Conservation (phyloP, 1,140 invertebrate genomes). For the Brachionus asplanchnoidis region DNA sequence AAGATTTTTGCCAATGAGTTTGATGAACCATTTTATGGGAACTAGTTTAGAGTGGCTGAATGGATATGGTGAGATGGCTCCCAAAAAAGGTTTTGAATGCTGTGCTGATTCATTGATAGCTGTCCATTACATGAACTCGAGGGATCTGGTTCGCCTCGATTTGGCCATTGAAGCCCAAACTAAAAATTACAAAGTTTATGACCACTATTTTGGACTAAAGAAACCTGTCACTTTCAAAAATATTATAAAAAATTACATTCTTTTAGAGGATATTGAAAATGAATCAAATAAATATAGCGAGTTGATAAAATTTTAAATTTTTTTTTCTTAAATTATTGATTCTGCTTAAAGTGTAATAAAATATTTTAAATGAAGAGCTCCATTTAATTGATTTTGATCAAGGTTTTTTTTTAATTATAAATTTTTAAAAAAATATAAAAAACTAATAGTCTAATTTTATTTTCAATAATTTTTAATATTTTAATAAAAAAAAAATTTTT, state of each 20-base stretch:
- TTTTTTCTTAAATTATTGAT: neutral
- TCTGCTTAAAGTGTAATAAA: neutral
- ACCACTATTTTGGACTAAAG: neutral
- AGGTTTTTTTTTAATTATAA: too few species aligned
- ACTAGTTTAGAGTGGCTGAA: neutral
- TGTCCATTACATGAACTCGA: neutral
- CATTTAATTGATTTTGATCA: neutral
- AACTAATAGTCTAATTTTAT: too few species aligned
- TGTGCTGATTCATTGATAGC: neutral
- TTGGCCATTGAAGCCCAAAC: neutral
- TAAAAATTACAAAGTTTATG: neutral
- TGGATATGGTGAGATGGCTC: neutral
- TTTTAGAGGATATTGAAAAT: neutral
- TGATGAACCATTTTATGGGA: constrained; percentile 2
- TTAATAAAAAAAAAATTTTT: too few species aligned
- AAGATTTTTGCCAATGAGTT: constrained; percentile 29
- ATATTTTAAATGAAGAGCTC: neutral
- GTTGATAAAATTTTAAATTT: neutral
- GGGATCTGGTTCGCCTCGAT: neutral
- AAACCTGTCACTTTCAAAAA: neutral
- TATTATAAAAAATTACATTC: neutral
- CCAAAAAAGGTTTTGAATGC: neutral
- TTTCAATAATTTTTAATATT: too few species aligned
- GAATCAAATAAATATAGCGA: neutral
- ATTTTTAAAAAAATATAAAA: too few species aligned